These are phyloP conservation scores for Metridium senile DNA, from an alignment of 92 coral and sea anemone species.

Conservation along the genomic window DNA sequence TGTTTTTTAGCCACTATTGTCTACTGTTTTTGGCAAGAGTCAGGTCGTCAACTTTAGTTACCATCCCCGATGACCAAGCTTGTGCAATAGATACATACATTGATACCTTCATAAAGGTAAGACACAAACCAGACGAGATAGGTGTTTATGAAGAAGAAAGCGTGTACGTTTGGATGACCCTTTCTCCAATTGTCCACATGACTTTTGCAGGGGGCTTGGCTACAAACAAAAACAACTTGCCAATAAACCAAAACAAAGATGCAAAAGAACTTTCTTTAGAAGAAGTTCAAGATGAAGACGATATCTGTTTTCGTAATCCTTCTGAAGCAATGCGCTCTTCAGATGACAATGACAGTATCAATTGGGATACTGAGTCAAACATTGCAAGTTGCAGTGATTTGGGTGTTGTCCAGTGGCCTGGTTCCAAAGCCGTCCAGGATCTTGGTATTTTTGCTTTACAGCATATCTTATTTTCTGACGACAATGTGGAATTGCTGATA, in stretches of 20 bases:
- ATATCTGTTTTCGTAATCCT: neutral
- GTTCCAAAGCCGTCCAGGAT: conserved; percentile 61
- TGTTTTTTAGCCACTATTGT: conserved; percentile 71
- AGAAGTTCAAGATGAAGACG: conserved; percentile 1
- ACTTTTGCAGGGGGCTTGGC: conserved; percentile 71
- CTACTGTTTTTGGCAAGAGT: conserved; percentile 74
- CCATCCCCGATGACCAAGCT: conserved; percentile 28
- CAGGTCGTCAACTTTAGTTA: conserved; percentile 53
- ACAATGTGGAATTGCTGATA: conserved; percentile 46
- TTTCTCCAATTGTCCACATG: conserved; percentile 74
- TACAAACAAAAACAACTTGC: neutral
- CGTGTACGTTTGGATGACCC: conserved; percentile 88
- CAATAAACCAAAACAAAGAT: neutral
- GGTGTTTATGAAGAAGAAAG: conserved; percentile 53
- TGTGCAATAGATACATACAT: conserved; percentile 52
- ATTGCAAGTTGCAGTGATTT: neutral
- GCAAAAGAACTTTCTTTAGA: neutral
- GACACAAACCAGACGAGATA: conserved; percentile 48
- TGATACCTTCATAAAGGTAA: conserved; percentile 48
- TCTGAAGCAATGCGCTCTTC: neutral
- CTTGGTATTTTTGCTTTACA: conserved; percentile 75
- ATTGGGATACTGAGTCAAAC: neutral
- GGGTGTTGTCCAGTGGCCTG: conserved; percentile 52
- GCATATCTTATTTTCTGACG: conserved; percentile 58
- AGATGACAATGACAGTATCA: neutral